These are phyloP conservation scores for Wiebesia pumilae DNA, from an alignment of 1,140 invertebrate genomes.

Conservation along the genomic window DNA sequence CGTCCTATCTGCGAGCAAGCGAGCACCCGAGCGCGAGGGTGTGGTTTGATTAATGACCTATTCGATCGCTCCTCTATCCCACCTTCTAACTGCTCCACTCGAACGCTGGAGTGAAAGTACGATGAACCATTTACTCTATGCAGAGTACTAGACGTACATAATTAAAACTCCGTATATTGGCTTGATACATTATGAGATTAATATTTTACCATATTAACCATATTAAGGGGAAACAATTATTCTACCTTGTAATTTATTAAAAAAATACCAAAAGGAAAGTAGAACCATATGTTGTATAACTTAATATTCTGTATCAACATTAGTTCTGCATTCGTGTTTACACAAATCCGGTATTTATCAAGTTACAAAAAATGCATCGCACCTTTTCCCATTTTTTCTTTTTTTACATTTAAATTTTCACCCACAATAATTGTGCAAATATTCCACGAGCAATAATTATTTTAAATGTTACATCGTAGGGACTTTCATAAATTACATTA, in stretches of 20 bases:
- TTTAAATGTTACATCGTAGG: background rate
- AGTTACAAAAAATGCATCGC: background rate
- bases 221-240: background rate
- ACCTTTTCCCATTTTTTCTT: no score
- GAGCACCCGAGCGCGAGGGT: slow-evolving; percentile 62
- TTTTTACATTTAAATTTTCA: background rate
- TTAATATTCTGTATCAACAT: background rate
- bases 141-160: slow-evolving; percentile 32
- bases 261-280: background rate
- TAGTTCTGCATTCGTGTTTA: background rate
- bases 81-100: background rate
- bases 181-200: slow-evolving; percentile 36
- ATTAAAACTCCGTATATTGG: slow-evolving; percentile 31
- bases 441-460: background rate
- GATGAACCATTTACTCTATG: slow-evolving; percentile 38
- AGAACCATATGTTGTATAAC: background rate
- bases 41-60: slow-evolving; percentile 76
- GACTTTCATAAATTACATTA: background rate
- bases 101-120: slow-evolving; percentile 10
- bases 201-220: slow-evolving; percentile 6
- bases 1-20: slow-evolving; percentile 63
- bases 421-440: background rate
- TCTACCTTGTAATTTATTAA: background rate
- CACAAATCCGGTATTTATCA: background rate
- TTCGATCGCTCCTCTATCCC: slow-evolving; percentile 62